A percentile compares a stretch with the other conserved stretches of the same genome.
phyloP scores from a whole-genome alignment of 2,797 vertebrate genomes.

The Crocidura indochinensis region DNA sequence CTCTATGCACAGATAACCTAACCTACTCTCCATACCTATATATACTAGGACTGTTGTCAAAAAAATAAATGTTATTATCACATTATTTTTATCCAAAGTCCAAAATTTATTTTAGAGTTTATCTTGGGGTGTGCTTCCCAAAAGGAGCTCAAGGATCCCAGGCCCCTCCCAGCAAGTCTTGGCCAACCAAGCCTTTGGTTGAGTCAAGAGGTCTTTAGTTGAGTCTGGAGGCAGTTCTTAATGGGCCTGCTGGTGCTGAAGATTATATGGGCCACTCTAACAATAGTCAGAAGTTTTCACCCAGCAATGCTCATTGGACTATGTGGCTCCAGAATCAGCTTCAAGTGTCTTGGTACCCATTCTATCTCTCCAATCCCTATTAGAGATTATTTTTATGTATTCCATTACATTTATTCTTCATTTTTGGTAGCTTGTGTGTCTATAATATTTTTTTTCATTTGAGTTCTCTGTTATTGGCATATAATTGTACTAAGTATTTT shows the following conservation, averaged over 20 bases:
- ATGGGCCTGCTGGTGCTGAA: too few relatives aligned
- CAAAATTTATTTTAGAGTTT: background rate
- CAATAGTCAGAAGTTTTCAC: too few relatives aligned
- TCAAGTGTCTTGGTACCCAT: too few relatives aligned
- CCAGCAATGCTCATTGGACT: too few relatives aligned
- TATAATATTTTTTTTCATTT: background rate
- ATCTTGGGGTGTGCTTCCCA: background rate
- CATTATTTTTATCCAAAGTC: background rate
- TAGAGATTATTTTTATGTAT: background rate
- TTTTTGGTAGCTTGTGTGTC: background rate
- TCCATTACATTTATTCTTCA: background rate
- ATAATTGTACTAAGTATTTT: background rate
- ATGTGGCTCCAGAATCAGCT: too few relatives aligned
- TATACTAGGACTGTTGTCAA: background rate
- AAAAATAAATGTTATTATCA: background rate
- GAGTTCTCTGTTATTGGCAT: background rate
- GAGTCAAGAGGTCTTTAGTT: too few relatives aligned
- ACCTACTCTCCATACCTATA: background rate
- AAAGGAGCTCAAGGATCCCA: too few relatives aligned
- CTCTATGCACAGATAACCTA: background rate
- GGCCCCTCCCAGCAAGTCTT: too few relatives aligned
- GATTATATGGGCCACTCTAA: too few relatives aligned
- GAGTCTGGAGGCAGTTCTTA: too few relatives aligned
- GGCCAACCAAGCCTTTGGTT: too few relatives aligned
- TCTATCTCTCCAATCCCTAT: too few relatives aligned